Conservation (phyloP, 2,888 invertebrate species). For the Tetragonula carbonaria region DNA sequence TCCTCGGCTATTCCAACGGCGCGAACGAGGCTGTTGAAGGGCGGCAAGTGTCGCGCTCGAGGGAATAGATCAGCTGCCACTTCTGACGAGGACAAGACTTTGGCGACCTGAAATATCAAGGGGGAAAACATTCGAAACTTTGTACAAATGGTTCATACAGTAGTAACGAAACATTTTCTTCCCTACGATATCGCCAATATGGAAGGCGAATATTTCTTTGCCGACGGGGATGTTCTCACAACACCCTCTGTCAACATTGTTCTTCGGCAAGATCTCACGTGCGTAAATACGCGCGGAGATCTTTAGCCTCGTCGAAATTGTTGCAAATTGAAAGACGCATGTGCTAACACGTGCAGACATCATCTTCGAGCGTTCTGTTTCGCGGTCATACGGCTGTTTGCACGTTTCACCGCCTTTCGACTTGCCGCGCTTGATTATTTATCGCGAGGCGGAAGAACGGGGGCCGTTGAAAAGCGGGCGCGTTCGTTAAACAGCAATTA, state of each 20-base stretch:
- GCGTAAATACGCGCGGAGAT: not conserved
- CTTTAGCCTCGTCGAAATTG: not conserved
- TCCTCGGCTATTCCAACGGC: not conserved
- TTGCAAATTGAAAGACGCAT: not conserved
- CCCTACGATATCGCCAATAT: no score
- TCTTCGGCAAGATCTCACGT: no score
- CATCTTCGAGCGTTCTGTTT: not conserved
- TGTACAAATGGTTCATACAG: no score
- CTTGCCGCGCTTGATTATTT: not conserved
- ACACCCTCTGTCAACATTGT: no score
- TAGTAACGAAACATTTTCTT: no score
- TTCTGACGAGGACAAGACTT: no score
- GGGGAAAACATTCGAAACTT: no score
- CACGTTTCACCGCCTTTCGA: no score
- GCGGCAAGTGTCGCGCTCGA: constrained; percentile 29
- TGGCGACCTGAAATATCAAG: no score
- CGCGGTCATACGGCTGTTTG: not conserved
- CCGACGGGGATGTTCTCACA: no score
- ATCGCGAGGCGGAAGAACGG: not conserved
- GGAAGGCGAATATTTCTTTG: no score
- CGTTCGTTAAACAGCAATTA: constrained; percentile 52
- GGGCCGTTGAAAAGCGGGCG: not conserved
- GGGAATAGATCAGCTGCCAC: not conserved
- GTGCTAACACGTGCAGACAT: not conserved
- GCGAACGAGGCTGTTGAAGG: constrained; percentile 26